These are phyloP conservation scores for Urocitellus parryii DNA, from an alignment of 2,113 vertebrate genomes.

Conservation along the genomic window DNA sequence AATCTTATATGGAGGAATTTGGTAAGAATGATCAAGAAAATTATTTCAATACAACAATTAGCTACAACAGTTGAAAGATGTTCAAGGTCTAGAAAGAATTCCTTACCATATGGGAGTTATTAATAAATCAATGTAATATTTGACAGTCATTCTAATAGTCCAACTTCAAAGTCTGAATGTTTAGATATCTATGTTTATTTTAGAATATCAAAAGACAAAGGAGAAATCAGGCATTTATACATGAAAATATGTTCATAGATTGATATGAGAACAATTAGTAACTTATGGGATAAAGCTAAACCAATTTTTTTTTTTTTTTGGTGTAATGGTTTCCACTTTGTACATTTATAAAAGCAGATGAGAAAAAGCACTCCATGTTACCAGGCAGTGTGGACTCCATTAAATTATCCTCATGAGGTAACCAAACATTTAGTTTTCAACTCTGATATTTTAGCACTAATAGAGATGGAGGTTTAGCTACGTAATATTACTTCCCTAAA, in stretches of 20 bases:
- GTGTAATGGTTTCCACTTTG: constrained; percentile 28
- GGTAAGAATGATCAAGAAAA: constrained; percentile 50
- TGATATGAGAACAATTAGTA: constrained; percentile 67
- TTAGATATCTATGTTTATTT: constrained; percentile 83
- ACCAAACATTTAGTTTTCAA: background rate
- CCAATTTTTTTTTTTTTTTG: constrained; percentile 28
- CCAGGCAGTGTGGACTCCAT: background rate
- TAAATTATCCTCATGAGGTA: background rate
- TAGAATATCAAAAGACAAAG: constrained; percentile 78
- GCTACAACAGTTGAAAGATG: constrained; percentile 69
- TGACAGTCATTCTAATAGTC: constrained; percentile 77
- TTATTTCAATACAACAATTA: constrained; percentile 70
- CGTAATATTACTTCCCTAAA: background rate
- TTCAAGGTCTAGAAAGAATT: constrained; percentile 74
- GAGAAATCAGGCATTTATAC: constrained; percentile 71
- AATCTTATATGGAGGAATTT: background rate
- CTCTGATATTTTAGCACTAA: background rate
- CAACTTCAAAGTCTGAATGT: constrained; percentile 73
- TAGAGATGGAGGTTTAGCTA: background rate
- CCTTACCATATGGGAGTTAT: constrained; percentile 78
- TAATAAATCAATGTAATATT: constrained; percentile 82
- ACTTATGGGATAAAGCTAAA: constrained; percentile 18
- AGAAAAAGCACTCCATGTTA: background rate
- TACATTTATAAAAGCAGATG: background rate
- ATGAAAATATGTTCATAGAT: constrained; percentile 60